A percentile compares a stretch with the other conserved stretches of the same genome.
Conservation (phyloP, 2,113 vertebrate genomes). For the Zapus hudsonius region DNA sequence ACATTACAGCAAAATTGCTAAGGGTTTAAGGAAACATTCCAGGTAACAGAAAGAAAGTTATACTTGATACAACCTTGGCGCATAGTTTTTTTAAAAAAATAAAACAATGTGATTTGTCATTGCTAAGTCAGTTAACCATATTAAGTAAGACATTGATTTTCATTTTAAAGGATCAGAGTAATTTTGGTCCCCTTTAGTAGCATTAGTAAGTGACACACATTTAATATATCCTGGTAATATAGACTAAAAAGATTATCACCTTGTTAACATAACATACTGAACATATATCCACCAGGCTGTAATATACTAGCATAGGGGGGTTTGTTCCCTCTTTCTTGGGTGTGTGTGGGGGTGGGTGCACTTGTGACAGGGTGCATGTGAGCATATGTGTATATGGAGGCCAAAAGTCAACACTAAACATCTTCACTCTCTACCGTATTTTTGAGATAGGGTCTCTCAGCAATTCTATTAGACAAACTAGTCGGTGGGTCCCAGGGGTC, state of each 20-base stretch:
- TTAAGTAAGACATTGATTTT: constrained; percentile 20
- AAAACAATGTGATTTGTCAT: not conserved
- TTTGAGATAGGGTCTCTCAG: too few species aligned
- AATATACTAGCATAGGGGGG: not conserved
- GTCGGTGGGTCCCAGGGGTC: too few species aligned
- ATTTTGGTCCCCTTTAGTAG: not conserved
- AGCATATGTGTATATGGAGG: too few species aligned
- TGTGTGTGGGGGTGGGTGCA: too few species aligned
- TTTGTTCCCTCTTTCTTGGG: too few species aligned
- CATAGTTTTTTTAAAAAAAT: not conserved
- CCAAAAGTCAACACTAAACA: too few species aligned
- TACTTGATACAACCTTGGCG: not conserved
- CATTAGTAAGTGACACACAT: not conserved
- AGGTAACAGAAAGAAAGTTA: not conserved
- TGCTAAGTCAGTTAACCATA: not conserved
- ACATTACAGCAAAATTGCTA: not conserved
- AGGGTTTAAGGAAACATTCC: not conserved
- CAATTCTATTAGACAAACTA: too few species aligned
- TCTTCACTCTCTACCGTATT: not conserved
- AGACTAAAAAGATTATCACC: not conserved
- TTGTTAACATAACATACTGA: not conserved
- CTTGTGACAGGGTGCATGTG: too few species aligned
- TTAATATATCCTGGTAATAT: not conserved
- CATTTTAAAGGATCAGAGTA: not conserved
- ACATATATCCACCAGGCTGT: not conserved